Percentiles rank a stretch among this genome's conserved stretches.
Evolutionary conservation across 2,113 vertebrate genomes (phyloP).

Genomic region (Saccopteryx bilineata): DNA sequence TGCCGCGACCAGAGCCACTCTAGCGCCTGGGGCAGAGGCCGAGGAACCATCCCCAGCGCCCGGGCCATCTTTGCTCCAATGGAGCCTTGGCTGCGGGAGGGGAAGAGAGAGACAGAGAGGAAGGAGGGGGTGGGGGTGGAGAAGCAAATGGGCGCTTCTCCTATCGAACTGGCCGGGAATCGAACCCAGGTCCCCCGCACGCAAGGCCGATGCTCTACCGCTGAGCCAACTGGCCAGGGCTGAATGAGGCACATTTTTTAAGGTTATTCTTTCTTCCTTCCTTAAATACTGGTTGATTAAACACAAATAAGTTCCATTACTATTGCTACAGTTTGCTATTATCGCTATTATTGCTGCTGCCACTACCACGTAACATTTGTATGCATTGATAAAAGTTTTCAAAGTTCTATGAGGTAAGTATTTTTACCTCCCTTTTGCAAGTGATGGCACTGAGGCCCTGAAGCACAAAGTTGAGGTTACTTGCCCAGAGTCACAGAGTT

Average conservation of each 20-base stretch:
- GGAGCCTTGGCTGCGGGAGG: too few relatives aligned
- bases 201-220: too few relatives aligned
- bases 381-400: constrained; percentile 9
- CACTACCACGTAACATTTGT: not conserved
- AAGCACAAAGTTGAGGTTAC: constrained; percentile 24
- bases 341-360: not conserved
- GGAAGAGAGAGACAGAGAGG: too few relatives aligned
- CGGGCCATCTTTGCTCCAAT: too few relatives aligned
- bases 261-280: not conserved
- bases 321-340: not conserved
- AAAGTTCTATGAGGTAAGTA: constrained; percentile 23
- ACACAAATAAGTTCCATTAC: constrained; percentile 20
- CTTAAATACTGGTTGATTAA: constrained; percentile 36
- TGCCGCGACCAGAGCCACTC: too few relatives aligned
- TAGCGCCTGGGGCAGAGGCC: too few relatives aligned
- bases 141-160: too few relatives aligned
- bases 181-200: too few relatives aligned
- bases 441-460: not conserved
- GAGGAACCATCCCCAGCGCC: too few relatives aligned
- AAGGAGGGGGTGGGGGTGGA: too few relatives aligned
- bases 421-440: constrained; percentile 51
- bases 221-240: not conserved
- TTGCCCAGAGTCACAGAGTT: not conserved
- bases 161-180: too few relatives aligned
- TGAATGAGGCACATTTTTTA: constrained; percentile 3